Evolutionary conservation across 64 coral and sea anemone species (phyloP).

Genomic region (Hydrozoanthus tunicans): DNA sequence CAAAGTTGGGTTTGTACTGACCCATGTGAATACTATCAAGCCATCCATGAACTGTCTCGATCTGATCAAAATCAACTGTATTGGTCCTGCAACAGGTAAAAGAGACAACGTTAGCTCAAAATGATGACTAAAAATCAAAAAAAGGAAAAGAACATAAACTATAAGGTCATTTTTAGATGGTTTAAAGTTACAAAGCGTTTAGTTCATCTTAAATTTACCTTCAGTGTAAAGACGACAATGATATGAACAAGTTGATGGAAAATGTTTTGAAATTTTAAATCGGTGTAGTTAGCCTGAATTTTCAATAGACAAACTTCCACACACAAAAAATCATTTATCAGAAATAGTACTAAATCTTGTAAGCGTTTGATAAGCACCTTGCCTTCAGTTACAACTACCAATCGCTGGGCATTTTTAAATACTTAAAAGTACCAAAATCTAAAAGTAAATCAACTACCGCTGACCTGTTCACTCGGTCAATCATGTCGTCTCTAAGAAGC

Average conservation of each 20-base stretch:
- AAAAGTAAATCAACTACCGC: background rate
- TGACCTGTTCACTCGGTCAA: constrained; percentile 59
- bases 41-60: constrained; percentile 73
- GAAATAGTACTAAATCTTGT: too few relatives aligned
- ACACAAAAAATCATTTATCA: too few relatives aligned
- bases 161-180: background rate
- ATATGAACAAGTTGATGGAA: too few relatives aligned
- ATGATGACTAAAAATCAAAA: background rate
- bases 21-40: constrained; percentile 80
- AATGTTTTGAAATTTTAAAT: too few relatives aligned
- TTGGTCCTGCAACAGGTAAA: constrained; percentile 51
- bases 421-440: background rate
- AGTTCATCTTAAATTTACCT: too few relatives aligned
- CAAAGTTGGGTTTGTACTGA: constrained; percentile 72
- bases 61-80: constrained; percentile 69
- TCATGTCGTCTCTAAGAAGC: constrained; percentile 61
- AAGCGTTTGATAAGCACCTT: background rate
- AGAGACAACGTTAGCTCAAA: background rate
- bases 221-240: too few relatives aligned
- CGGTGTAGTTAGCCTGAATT: too few relatives aligned
- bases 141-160: background rate
- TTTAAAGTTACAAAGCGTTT: too few relatives aligned
- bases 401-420: too few relatives aligned
- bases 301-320: too few relatives aligned
- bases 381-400: background rate